Base-by-base conservation (phyloP, 2,113 vertebrate genomes). In the Butorides virescens region DNA sequence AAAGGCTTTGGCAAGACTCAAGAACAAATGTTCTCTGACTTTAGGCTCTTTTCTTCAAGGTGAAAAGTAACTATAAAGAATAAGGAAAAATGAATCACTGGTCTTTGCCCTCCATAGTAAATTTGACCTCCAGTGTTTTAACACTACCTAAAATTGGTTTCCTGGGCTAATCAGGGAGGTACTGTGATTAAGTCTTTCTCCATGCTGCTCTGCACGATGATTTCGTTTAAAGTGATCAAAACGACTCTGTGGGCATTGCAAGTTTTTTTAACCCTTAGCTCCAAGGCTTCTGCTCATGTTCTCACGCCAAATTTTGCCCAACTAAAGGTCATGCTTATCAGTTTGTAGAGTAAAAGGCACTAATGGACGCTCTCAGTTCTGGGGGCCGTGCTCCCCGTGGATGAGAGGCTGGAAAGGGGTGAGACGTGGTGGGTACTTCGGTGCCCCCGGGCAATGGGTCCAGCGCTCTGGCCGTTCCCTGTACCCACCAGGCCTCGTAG, bases 21-120 rank as follows among this genome's bases (percentile, higher is more conserved):
- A 91, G 94, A 96, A 96, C 90, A 96, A 97, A 95, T 20, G 18
- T 86, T 95, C 83, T 90, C 75, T 95, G 92, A 85, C 84, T 96
- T 79, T 26, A 75, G 82, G 79, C 82, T 85, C 80, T 95, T 97
- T 97, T 96, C 71, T 89, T 95, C 97, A 97, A 95, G 95, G 96
- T 97, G 92, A 97, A 97, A 93, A 77, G 84, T 49, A 76, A 80
- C 92, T 94, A 3, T 84, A 85, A 94, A 96, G 91, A 90, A 78
- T 44, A 93, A 97, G 92, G 96, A 92, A 93, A 96, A 96, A 81
- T 88, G 90, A 97, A 84, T 96, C 93, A 94, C 86, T 83, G 90
- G 50, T 77, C 83, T 86, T 95, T 97, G 91, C 88, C 94, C 94
- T 92, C 75, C 82, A 91, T 96, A 97, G 96, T 97, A 97, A 95